A percentile compares a stretch with the other conserved stretches of the same genome.
These are phyloP conservation scores for Vulpes vulpes DNA, from an alignment of 2,113 vertebrate species.

Conservation along the genomic window DNA sequence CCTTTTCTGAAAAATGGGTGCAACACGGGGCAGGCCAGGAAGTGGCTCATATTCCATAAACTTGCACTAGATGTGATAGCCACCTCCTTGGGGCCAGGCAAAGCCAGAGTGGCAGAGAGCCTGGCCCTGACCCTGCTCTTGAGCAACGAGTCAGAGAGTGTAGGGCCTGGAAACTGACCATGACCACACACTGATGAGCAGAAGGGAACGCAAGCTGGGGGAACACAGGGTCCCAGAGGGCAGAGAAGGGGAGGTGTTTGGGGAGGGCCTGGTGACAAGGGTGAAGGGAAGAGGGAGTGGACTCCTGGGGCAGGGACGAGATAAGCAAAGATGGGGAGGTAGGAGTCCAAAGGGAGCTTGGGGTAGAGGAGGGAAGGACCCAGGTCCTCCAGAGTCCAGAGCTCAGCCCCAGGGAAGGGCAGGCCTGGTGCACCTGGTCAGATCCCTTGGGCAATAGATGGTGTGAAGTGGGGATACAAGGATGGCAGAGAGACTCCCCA, in stretches of 20 bases:
- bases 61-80: rapidly evolving
- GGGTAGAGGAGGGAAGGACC: neutral
- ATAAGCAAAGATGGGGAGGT: neutral
- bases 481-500: rapidly evolving
- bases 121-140: neutral
- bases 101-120: neutral
- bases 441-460: neutral
- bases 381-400: neutral
- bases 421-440: rapidly evolving
- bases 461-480: neutral
- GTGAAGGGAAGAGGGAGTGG: neutral
- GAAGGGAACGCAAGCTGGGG: rapidly evolving
- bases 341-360: neutral
- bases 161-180: neutral
- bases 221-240: neutral
- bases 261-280: neutral
- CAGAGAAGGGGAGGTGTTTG: neutral
- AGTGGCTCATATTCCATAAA: neutral
- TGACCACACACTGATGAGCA: neutral
- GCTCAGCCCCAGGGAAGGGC: neutral
- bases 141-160: no score
- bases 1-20: neutral
- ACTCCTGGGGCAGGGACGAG: neutral
- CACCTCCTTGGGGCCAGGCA: neutral
- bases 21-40: rapidly evolving